A percentile compares a stretch with the other conserved stretches of the same genome.
Evolutionary conservation across 2,113 vertebrate species (phyloP).

Genomic region (Neotragus moschatus): DNA sequence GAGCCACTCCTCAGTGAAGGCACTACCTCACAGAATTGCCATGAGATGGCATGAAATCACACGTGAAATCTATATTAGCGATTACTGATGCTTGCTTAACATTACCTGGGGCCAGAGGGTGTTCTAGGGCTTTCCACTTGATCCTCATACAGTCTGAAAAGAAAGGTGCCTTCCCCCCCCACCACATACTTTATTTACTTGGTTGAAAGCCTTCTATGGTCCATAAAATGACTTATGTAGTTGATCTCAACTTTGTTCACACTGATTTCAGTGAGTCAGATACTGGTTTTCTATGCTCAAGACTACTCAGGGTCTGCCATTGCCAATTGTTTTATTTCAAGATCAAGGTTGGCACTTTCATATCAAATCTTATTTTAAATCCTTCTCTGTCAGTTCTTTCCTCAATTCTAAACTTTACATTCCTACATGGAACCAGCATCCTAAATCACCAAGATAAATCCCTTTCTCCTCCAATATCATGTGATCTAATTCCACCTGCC

Average conservation of each 20-base stretch:
- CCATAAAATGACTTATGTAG: neutral
- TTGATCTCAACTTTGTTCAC: neutral
- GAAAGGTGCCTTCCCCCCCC: neutral
- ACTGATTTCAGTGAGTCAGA: neutral
- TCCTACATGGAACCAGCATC: constrained; percentile 85
- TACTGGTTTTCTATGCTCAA: neutral
- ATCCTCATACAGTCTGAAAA: neutral
- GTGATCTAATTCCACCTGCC: constrained; percentile 83
- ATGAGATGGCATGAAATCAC: neutral
- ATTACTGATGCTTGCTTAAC: neutral
- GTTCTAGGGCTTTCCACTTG: neutral
- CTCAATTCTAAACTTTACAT: constrained; percentile 80
- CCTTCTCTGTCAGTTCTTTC: constrained; percentile 81
- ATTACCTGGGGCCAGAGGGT: neutral
- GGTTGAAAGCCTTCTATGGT: neutral
- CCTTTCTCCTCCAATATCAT: constrained; percentile 81
- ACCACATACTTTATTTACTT: neutral
- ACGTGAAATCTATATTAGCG: neutral
- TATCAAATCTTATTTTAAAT: constrained; percentile 83
- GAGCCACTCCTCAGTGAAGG: neutral
- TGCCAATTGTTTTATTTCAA: constrained; percentile 58
- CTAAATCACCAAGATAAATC: constrained; percentile 84
- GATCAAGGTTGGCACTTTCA: constrained; percentile 83
- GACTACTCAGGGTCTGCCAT: constrained; percentile 45
- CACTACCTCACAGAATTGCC: neutral